phyloP scores from a whole-genome alignment of 2,888 invertebrate species.

The Entomobrya proxima region DNA sequence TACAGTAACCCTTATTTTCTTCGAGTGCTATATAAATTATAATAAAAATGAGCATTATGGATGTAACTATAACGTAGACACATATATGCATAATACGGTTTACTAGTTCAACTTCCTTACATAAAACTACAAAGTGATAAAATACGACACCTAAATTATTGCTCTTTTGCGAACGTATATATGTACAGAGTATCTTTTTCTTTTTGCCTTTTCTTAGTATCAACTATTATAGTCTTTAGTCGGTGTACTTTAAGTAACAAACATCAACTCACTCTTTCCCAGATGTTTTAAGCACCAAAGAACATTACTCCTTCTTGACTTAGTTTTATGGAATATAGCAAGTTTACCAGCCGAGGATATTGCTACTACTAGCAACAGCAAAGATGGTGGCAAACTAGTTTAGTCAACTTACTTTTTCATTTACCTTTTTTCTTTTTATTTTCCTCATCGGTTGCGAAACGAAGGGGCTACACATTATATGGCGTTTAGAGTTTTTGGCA shows the following conservation, averaged over 20 bases:
- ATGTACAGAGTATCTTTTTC: too few relatives aligned
- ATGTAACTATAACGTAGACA: background rate
- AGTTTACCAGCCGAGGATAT: background rate
- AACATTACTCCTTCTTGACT: background rate
- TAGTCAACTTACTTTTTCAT: conserved; percentile 22
- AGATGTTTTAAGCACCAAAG: background rate
- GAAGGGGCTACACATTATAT: background rate
- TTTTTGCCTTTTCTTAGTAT: background rate
- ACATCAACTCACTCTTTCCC: too few relatives aligned
- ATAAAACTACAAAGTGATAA: conserved; percentile 66
- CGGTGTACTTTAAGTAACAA: too few relatives aligned
- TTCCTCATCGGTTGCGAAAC: background rate
- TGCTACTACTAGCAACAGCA: background rate
- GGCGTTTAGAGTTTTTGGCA: conserved; percentile 41
- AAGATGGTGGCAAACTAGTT: background rate
- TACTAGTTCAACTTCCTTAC: conserved; percentile 31
- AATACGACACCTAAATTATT: conserved; percentile 64
- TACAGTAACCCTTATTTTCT: too few relatives aligned
- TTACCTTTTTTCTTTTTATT: conserved; percentile 25
- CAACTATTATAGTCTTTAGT: too few relatives aligned
- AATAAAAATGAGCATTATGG: background rate
- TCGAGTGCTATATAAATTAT: too few relatives aligned
- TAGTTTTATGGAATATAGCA: background rate
- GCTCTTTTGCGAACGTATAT: conserved; percentile 23
- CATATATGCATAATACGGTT: background rate